Evolutionary conservation across 2,797 vertebrate species (phyloP), one percentile per base, ranked within the genome.

Genomic region (Melanotaenia maccullochi): DNA sequence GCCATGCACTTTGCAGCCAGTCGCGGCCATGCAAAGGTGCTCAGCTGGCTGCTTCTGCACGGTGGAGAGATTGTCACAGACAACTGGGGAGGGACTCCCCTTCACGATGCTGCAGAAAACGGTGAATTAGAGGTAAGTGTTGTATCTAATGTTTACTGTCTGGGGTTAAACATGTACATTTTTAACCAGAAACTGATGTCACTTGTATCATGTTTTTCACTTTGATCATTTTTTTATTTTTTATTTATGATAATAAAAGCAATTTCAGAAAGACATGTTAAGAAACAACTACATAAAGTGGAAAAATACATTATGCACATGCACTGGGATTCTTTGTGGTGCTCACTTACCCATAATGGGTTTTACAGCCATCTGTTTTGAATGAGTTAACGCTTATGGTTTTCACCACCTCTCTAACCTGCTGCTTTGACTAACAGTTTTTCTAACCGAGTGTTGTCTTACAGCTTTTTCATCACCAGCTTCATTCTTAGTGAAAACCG

Each of bases 1-100:
- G 95, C 96, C 81, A 98, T 99, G 97, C 98, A 99, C 87, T 99
- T 99, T 0, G 96, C 98, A 0, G 97, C 97, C 77, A 99, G 98
- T 82, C 96, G 97, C 0, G 98, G 98, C 54, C 97, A 99, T 0
- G 88, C 97, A 82, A 99, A 99, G 90, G 97, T 99, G 76, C 96
- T 99, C 70, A 98, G 97, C 93, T 99, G 97, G 97, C 93, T 99
- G 71, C 95, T 99, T 80, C 93, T 99, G 76, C 98, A 99, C 1
- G 97, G 97, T 0, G 97, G 96, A n/a, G 97, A 99, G 87, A 98
- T 99, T 14, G 87, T 93, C 12, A 93, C 90, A 0, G 98, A 99
- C 47, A 77, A 85, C 89, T 99, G 97, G 97, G 97, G 96, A 0
- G 97, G 98, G 55, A 97, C 96, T 0, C 97, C 98, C 0, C 94